Percentiles rank a stretch among this genome's conserved stretches.
These are phyloP conservation scores for Caerostris extrusa DNA, from an alignment of 1,140 invertebrate species.

Conservation along the genomic window DNA sequence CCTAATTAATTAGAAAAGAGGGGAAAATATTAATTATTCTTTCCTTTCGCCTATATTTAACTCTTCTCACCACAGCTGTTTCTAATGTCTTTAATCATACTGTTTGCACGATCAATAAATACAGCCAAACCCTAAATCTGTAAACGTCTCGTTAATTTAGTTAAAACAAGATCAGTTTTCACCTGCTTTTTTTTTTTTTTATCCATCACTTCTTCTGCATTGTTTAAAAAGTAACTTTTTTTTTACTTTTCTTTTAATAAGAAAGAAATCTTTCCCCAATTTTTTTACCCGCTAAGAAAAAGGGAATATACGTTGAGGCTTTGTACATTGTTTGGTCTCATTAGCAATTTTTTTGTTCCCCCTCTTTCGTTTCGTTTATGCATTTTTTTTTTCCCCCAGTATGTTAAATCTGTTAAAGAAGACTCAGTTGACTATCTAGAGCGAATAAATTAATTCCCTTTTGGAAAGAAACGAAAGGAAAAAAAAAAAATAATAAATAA, in stretches of 20 bases:
- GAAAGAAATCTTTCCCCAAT: not conserved
- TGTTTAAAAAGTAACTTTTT: not conserved
- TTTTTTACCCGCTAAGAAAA: no score
- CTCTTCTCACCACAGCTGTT: slow-evolving; percentile 20
- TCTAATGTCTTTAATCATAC: slow-evolving; percentile 23
- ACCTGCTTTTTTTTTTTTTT: not conserved
- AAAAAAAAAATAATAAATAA: no score
- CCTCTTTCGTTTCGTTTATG: not conserved
- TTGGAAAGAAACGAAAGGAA: no score
- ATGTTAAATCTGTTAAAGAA: not conserved
- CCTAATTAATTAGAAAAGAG: slow-evolving; percentile 3
- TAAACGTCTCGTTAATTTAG: slow-evolving; percentile 60
- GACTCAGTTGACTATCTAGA: not conserved
- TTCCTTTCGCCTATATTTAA: not conserved
- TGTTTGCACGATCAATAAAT: not conserved
- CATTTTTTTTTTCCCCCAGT: not conserved
- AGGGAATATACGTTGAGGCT: not conserved
- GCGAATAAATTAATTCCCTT: not conserved
- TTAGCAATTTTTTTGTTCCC: not conserved
- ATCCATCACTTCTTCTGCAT: not conserved
- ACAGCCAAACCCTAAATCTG: slow-evolving; percentile 2
- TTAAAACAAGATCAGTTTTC: slow-evolving; percentile 38
- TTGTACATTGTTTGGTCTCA: not conserved
- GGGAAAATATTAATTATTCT: slow-evolving; percentile 35
- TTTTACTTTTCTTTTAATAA: not conserved